Evolutionary conservation across 2,113 vertebrate species (phyloP).

Genomic region (Trinectes maculatus): DNA sequence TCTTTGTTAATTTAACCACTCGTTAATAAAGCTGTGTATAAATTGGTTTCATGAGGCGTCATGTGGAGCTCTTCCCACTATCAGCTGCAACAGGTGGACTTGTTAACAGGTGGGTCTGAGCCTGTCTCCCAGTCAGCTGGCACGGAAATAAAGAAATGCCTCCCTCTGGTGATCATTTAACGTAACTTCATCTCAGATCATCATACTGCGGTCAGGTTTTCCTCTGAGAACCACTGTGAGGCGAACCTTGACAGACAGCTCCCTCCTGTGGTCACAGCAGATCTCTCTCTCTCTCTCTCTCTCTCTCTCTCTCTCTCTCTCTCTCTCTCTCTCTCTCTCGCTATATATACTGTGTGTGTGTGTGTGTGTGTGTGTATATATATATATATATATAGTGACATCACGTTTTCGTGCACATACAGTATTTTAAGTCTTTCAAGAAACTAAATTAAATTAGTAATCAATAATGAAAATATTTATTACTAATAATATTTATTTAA

Average conservation of each 20-base stretch:
- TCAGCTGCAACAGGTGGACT: constrained; percentile 41
- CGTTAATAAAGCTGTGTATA: neutral
- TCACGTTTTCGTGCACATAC: no score
- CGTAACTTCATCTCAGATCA: constrained; percentile 8
- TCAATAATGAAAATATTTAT: no score
- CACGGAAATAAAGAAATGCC: constrained; percentile 11
- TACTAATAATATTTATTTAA: no score
- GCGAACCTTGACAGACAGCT: constrained; percentile 5
- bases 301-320: no score
- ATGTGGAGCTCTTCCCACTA: neutral
- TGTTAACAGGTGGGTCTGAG: constrained; percentile 46
- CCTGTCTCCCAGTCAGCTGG: neutral
- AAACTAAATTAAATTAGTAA: no score
- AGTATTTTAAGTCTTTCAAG: no score
- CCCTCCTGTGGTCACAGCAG: constrained; percentile 43
- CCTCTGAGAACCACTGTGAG: neutral
- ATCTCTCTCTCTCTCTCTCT: no score
- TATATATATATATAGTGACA: neutral
- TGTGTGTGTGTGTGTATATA: fast-evolving
- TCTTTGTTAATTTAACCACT: neutral
- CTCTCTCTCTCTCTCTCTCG: no score
- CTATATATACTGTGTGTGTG: neutral
- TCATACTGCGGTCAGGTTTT: neutral
- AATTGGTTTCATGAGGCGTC: no score
- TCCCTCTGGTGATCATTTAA: constrained; percentile 45